phyloP scores from a whole-genome alignment of 1,140 invertebrate species.

The Drosophila albomicans region DNA sequence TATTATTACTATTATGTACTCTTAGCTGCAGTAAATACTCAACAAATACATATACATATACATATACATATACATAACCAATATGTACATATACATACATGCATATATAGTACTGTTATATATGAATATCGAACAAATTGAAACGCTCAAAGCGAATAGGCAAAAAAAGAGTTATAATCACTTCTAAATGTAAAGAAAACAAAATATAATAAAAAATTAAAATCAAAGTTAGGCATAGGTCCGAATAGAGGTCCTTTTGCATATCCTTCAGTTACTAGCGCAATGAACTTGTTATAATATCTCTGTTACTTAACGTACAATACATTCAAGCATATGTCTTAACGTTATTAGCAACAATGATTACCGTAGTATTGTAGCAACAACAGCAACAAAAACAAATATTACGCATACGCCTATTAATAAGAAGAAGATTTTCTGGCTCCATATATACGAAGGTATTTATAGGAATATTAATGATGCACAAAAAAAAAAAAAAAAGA shows the following conservation, averaged over 20 bases:
- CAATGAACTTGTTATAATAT: conserved; percentile 20
- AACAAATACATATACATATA: conserved; percentile 34
- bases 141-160: conserved; percentile 75
- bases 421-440: conserved; percentile 11
- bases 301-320: conserved; percentile 18
- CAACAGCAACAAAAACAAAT: conserved; percentile 29
- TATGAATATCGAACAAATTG: conserved; percentile 38
- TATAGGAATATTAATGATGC: neutral
- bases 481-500: neutral
- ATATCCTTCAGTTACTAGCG: conserved; percentile 12
- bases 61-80: conserved; percentile 37
- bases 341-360: conserved; percentile 64
- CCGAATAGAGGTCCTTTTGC: conserved; percentile 4
- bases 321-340: conserved; percentile 46
- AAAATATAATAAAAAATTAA: neutral
- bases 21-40: conserved; percentile 42
- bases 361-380: conserved; percentile 63
- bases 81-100: conserved; percentile 39
- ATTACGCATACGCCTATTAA: conserved; percentile 37
- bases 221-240: conserved; percentile 16
- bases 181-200: conserved; percentile 9
- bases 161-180: conserved; percentile 34
- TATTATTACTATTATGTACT: conserved; percentile 9
- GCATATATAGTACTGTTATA: conserved; percentile 39
- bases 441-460: conserved; percentile 13